Base-by-base conservation (phyloP, 1,140 invertebrate species). In the Drosophila baimaii region DNA sequence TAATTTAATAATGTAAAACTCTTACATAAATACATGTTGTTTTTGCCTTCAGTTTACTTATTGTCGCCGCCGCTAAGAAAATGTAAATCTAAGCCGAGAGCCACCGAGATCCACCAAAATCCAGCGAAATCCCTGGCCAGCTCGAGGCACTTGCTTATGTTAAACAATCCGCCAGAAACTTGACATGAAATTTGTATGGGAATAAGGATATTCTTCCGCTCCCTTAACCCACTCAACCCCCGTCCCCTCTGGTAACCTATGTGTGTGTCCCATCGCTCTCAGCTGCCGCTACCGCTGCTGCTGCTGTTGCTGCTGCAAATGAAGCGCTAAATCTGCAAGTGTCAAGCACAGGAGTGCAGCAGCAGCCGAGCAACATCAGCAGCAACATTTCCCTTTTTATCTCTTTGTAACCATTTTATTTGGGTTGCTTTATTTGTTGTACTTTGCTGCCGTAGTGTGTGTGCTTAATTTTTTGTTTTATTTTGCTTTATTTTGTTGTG, bases 261-360 rank as follows among this genome's bases (percentile, higher is more conserved):
- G 23, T 39, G 15, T 73, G 23, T 39, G 57, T 51, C 37, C 55
- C 44, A 70, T 52, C 66, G 35, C 66, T 44, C 27, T 41, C 62
- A 56, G 74, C 33, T 71, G 63, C 57, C 46, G 64, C 74, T 73
- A n/a, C n/a, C n/a, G n/a, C n/a, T n/a, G 78, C 75, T 33, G 31
- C 31, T 12, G 31, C 31, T 33, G 31, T 13, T 33, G 49, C 49
- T 63, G 74, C 76, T 77, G 79, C 79, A 82, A 82, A 82, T 78
- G 79, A 82, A 82, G 79, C 73, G 58, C 80, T 82, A 82, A 82
- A 82, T 82, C 79, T 77, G 80, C 79, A 78, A 82, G 80, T 82
- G 80, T 82, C 80, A 82, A 75, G 79, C 79, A 74, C 79, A 81
- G 74, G 62, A 73, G 54, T 62, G 69, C 77, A 65, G 41, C 63